These are phyloP conservation scores for Brenthis ino DNA, from an alignment of 2,888 invertebrate genomes.

Conservation along the genomic window DNA sequence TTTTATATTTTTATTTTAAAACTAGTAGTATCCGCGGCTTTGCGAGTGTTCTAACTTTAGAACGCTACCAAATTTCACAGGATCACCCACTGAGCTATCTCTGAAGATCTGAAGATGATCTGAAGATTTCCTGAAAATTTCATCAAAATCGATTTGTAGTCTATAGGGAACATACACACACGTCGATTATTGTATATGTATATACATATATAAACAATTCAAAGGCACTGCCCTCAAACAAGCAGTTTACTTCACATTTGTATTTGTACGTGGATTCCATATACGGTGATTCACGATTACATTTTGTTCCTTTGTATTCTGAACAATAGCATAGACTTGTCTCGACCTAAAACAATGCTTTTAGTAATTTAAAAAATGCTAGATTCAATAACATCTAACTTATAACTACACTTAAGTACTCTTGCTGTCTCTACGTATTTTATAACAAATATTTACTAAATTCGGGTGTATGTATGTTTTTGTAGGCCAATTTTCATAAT, in stretches of 20 bases:
- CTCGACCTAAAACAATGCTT: constrained; percentile 31
- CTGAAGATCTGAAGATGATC: too few relatives aligned
- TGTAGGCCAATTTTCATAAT: too few relatives aligned
- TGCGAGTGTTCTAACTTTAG: too few relatives aligned
- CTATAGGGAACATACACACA: too few relatives aligned
- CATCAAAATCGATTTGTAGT: too few relatives aligned
- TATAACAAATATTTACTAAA: not conserved
- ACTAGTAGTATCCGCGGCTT: too few relatives aligned
- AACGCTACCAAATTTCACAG: too few relatives aligned
- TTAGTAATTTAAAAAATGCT: constrained; percentile 15
- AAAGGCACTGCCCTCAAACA: constrained; percentile 29
- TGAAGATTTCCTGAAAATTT: too few relatives aligned
- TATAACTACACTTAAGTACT: not conserved
- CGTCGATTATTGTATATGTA: too few relatives aligned
- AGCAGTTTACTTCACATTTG: constrained; percentile 31
- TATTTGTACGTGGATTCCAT: constrained; percentile 36
- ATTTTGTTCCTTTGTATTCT: constrained; percentile 40
- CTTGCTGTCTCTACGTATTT: not conserved
- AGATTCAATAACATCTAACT: constrained; percentile 13
- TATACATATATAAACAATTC: constrained; percentile 19
- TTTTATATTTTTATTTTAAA: too few relatives aligned
- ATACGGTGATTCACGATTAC: constrained; percentile 39
- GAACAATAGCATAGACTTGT: constrained; percentile 39
- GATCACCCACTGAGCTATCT: too few relatives aligned
- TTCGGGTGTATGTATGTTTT: too few relatives aligned